Evolutionary conservation across 1,140 invertebrate genomes (phyloP), one percentile per base, ranked within the genome.

Genomic region (Asbolus verrucosus): DNA sequence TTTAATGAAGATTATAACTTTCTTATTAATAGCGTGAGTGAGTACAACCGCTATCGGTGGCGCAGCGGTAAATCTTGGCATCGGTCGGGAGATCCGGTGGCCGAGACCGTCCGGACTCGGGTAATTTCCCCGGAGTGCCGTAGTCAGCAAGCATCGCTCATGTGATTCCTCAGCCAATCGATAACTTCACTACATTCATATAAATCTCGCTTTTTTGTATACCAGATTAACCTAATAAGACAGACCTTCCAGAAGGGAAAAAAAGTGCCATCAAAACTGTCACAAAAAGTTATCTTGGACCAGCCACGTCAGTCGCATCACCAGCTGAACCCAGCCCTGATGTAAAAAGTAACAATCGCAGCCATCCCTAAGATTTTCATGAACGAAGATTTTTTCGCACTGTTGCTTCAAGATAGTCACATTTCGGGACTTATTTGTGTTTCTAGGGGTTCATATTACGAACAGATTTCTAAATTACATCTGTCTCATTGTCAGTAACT

Each of bases 61-160:
- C 61, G 66, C 61, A 70, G 65, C 72, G 65, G 69, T 71, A 71
- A 71, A 71, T 73, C 72, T 73, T 73, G 66, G 60, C 65, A 68
- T 71, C 54, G 62, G 69, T 46, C 38, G 50, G 24, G 33, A 21
- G 70, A 71, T 71, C 39, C 69, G 65, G 69, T 73, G 68, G 63
- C 54, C 24, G 65, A 14, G 60, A 67, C 65, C 54, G 61, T 50
- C 72, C 69, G 68, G 72, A 62, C 68, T 67, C 60, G 24, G 60
- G 65, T 71, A 71, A 73, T 73, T 73, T 73, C 72, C 72, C 72
- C 66, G 65, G 72, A 73, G 72, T 73, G 65, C 59, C 60, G 69
- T 73, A 71, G 69, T 73, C 72, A 71, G 65, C 69, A 61, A 65
- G 70, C 69, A 73, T 73, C 69, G 69, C 30, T 73, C 72, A 71